Percentiles rank a stretch among this genome's conserved stretches.
These are phyloP conservation scores for Gallinago nigripennis DNA, from an alignment of 2,797 vertebrate species.

Conservation along the genomic window DNA sequence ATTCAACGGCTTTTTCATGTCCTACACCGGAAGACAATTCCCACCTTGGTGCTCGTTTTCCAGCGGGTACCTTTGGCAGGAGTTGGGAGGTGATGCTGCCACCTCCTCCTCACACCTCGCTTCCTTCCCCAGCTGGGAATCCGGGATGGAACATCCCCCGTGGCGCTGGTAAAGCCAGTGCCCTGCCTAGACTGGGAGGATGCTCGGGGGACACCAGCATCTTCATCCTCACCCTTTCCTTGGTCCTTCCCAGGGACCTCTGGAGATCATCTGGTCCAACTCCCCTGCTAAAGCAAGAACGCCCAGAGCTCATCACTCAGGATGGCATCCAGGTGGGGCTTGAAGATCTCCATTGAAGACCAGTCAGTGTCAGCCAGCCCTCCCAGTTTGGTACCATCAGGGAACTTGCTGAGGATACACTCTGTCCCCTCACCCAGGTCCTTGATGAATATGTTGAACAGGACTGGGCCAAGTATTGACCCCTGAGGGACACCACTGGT, in stretches of 20 bases:
- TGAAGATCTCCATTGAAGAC: too few species aligned
- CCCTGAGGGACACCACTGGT: too few species aligned
- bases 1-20: conserved; percentile 13
- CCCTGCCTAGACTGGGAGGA: background rate
- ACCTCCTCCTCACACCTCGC: conserved; percentile 63
- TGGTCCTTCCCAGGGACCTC: background rate
- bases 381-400: too few species aligned
- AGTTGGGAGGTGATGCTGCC: conserved; percentile 50
- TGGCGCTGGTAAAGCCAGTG: background rate
- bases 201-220: fast-evolving
- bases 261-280: too few species aligned
- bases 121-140: conserved; percentile 26
- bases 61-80: background rate
- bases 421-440: too few species aligned
- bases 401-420: too few species aligned
- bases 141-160: background rate
- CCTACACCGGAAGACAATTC: conserved; percentile 1
- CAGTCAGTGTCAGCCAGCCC: too few species aligned
- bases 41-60: background rate
- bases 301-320: too few species aligned
- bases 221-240: fast-evolving
- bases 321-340: too few species aligned
- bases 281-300: too few species aligned
- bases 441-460: too few species aligned
- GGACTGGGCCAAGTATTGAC: too few species aligned